Conservation (phyloP, 2,888 invertebrate genomes). For the Acanthopleura granulata region DNA sequence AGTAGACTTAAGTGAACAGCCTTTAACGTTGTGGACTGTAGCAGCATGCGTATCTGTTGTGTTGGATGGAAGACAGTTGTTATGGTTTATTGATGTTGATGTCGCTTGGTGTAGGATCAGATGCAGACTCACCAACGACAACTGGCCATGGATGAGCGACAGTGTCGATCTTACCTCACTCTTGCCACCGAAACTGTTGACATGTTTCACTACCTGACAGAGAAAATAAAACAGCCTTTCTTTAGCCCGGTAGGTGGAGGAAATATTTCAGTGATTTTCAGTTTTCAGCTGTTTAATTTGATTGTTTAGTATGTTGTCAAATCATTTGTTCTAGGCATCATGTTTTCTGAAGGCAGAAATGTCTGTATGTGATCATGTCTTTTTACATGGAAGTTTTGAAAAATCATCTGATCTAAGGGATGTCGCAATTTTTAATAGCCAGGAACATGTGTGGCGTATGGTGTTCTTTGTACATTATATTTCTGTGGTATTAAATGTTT, state of each 20-base stretch:
- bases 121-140: constrained; percentile 68
- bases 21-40: too few species aligned
- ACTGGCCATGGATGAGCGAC: constrained; percentile 68
- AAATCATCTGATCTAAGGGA: too few species aligned
- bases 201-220: constrained; percentile 96
- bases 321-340: too few species aligned
- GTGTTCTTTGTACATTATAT: too few species aligned
- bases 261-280: neutral
- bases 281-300: neutral
- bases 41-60: neutral
- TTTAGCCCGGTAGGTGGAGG: constrained; percentile 77
- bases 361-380: too few species aligned
- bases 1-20: too few species aligned
- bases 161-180: constrained; percentile 83
- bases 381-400: too few species aligned
- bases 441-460: too few species aligned
- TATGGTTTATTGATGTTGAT: neutral
- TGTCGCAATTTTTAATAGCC: too few species aligned
- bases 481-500: too few species aligned
- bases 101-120: constrained; percentile 52
- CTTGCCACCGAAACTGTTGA: constrained; percentile 96
- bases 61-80: neutral
- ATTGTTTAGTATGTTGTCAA: too few species aligned
- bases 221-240: constrained; percentile 93
- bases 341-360: too few species aligned